Base-by-base conservation (phyloP, 1,140 invertebrate genomes). In the Berghia stephanieae region DNA sequence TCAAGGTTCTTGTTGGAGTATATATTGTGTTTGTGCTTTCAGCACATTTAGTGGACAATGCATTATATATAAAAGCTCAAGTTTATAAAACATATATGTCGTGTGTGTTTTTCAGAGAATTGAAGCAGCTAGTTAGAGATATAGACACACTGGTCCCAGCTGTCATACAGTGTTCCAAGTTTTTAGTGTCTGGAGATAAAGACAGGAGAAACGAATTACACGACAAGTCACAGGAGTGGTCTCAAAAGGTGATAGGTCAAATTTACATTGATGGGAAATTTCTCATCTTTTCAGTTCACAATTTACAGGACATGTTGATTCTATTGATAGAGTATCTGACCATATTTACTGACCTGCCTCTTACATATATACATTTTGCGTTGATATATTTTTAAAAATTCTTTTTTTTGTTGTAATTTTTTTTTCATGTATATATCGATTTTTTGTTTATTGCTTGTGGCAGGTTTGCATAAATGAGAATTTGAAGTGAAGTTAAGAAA, bases 91-190 rank as follows among this genome's bases (percentile, higher is more conserved):
- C n/a, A n/a, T n/a, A n/a, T n/a, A n/a, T n/a, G n/a, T n/a, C n/a
- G n/a, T n/a, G n/a, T n/a, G n/a, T n/a, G 8, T 36, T 27, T 60
- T 66, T 13, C 31, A 76, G 74, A 24, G 60, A 76, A 10, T 34
- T 76, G 57, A 46, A 27, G 24, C 21, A 68, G 6, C 24, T 76
- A 24, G 3, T 49, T 3, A 24, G 24, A 8, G 63, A 49, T 27
- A n/a, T 68, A 24, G 74, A 76, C 43, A 34, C 46, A 2, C 1
- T 36, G 10, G 24, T 63, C 4, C 49, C 74, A 31, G 63, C 46
- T 16, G 42, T 76, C n/a, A 68, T 76, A 16, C 74, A 67, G 55
- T 44, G 38, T 42, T 42, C 27, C 34, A 67, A 68, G 44, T 76
- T 76, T 68, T 36, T 68, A 4, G 18, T 18, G n/a, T n/a, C 63